Percentiles rank a stretch among this genome's conserved stretches.
Evolutionary conservation across 2,888 invertebrate species (phyloP).

Genomic region (Idaea biselata): DNA sequence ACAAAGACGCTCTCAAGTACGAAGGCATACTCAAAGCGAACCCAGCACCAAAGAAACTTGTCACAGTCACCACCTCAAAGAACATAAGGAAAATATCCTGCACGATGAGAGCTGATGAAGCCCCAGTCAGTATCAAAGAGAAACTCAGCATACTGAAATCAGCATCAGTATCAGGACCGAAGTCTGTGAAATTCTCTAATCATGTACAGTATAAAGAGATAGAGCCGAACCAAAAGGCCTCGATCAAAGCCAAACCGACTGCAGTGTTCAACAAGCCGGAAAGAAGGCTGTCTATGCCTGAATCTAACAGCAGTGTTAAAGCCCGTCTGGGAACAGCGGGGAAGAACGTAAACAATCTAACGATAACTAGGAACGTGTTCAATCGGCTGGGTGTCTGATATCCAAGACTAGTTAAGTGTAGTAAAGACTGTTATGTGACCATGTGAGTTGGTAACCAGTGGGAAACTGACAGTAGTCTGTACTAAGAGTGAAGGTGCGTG

Average conservation of each 20-base stretch:
- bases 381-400: constrained; percentile 63
- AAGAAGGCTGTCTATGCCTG: constrained; percentile 66
- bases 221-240: constrained; percentile 35
- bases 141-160: constrained; percentile 59
- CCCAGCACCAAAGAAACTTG: constrained; percentile 45
- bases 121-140: constrained; percentile 63
- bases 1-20: constrained; percentile 67
- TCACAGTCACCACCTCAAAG: constrained; percentile 57
- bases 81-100: constrained; percentile 59
- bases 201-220: constrained; percentile 72
- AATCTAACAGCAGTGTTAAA: constrained; percentile 47
- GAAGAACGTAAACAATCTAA: constrained; percentile 55
- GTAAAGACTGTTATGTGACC: constrained; percentile 16
- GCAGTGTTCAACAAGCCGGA: constrained; percentile 71
- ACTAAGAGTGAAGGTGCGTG: neutral
- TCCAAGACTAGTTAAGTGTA: constrained; percentile 16
- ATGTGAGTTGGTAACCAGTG: constrained; percentile 6
- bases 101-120: constrained; percentile 73
- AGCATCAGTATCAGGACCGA: constrained; percentile 22
- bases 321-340: constrained; percentile 62
- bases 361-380: constrained; percentile 64
- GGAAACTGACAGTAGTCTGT: too few relatives aligned
- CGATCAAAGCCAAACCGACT: constrained; percentile 31
- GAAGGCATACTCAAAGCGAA: constrained; percentile 68
- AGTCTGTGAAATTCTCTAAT: constrained; percentile 72